Evolutionary conservation across 2,113 vertebrate species (phyloP), one percentile per base, ranked within the genome.

Genomic region (Seriola quinqueradiata): DNA sequence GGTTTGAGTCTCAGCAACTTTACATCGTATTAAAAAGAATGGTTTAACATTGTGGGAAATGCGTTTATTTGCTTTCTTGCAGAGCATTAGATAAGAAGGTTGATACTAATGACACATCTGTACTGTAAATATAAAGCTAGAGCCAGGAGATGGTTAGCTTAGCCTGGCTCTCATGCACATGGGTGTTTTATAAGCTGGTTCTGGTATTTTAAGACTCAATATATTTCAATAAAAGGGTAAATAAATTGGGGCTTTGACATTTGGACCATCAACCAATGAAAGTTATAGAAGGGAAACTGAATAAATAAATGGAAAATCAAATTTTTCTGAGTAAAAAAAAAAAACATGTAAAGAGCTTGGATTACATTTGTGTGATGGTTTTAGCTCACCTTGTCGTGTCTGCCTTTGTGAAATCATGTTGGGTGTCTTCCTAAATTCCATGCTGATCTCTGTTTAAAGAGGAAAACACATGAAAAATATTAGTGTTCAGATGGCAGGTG

Each of bases 371-470:
- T 58, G 23, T 60, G 54, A 32, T 11, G 8, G 50, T 34, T 34
- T 14, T 38, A 32, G 12, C 40, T 73, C 42, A 42, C 52, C 59
- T 65, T 59, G 44, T 12, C 8, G 21, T 9, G 17, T 14, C 4
- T 13, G 14, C 21, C 34, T 46, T 34, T 16, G 19, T 68, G 28
- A 69, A 36, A 36, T 67, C 67, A 10, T 32, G 36, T 63, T 8
- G 42, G 42, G 34, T 19, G 70, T 42, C 42, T 68, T 58, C 0
- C n/a, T 40, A 21, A 75, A 68, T 46, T 52, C n/a, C 61, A 38
- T 1, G 25, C 12, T 73, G 60, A 66, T 67, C 42, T 69, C 42
- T 69, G 40, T 59, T 36, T 34, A 50, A 67, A 60, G 36, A 67
- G 17, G 9, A 54, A 42, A 60, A 50, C 70, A 34, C 59, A 48